Conservation (phyloP, 2,888 invertebrate species). For the Cenopis cana region DNA sequence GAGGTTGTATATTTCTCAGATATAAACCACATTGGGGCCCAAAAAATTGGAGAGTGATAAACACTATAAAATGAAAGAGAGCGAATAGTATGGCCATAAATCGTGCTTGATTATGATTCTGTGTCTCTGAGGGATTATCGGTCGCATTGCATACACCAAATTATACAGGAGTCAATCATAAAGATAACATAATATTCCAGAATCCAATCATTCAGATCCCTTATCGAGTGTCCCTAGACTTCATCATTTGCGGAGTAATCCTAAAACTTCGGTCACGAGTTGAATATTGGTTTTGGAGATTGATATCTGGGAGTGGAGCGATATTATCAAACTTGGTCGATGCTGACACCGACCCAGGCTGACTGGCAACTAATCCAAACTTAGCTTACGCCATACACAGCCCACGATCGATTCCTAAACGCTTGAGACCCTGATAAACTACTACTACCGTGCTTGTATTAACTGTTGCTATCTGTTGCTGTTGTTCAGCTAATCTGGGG, state of each 20-base stretch:
- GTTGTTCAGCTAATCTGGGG: neutral
- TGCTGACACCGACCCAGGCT: constrained; percentile 47
- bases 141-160: neutral
- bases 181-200: neutral
- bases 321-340: constrained; percentile 53
- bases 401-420: constrained; percentile 1
- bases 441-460: neutral
- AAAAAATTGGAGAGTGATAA: too few relatives aligned
- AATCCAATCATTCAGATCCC: neutral
- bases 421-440: neutral
- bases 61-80: neutral
- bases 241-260: constrained; percentile 27
- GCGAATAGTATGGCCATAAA: neutral
- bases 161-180: neutral
- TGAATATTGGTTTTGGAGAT: constrained; percentile 40
- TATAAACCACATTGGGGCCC: too few relatives aligned
- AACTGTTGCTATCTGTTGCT: too few relatives aligned
- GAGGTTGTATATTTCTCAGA: neutral
- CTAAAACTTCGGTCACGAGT: constrained; percentile 37
- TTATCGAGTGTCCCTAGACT: constrained; percentile 9
- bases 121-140: neutral
- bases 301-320: constrained; percentile 41
- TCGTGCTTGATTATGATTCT: neutral
- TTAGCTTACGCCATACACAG: constrained; percentile 50
- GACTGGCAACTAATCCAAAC: constrained; percentile 70